Evolutionary conservation across 1,140 invertebrate genomes (phyloP), one percentile per base, ranked within the genome.

Genomic region (Ips typographus): DNA sequence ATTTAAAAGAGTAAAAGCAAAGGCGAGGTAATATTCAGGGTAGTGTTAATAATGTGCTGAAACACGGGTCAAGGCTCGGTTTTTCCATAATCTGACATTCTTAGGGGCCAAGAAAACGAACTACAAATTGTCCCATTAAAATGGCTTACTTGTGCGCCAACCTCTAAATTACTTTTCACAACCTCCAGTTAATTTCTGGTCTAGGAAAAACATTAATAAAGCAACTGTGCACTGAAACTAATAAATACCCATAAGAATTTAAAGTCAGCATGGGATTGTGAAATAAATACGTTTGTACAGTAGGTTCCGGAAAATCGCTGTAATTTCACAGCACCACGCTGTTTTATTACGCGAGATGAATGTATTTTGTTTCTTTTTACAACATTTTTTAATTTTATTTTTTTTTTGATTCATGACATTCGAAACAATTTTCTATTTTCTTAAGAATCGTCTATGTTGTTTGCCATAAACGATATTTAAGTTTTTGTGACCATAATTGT

Each of bases 201-300:
- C 22, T 49, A 22, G 22, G 22, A 22, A 36, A 44, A 60, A 60
- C 8, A 43, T 60, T 60, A 60, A 60, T 60, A 60, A 44, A 1
- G 58, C 5, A 5, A 8, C 39, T 63, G 47, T 63, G 7, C 40
- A 38, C 40, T 60, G 8, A 7, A 51, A 6, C 52, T 63, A 22
- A 52, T 65, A 65, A 65, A 55, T 65, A 55, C 62, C 62, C 53
- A 39, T 47, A 52, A 37, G 49, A 63, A 58, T 47, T 44, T 65
- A 65, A 22, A 57, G 64, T 40, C 64, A 66, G 52, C 64, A 49
- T 58, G 64, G 38, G 64, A 66, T 68, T 40, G 65, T 8, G 37
- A 68, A 59, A 68, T 60, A 60, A 68, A 68, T 66, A 58, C 64
- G 58, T 57, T 66, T 66, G 53, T 68, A 60, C 56, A 60, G 39